These are phyloP conservation scores for Sceloporus undulatus DNA, from an alignment of 2,113 vertebrate genomes.

Conservation along the genomic window DNA sequence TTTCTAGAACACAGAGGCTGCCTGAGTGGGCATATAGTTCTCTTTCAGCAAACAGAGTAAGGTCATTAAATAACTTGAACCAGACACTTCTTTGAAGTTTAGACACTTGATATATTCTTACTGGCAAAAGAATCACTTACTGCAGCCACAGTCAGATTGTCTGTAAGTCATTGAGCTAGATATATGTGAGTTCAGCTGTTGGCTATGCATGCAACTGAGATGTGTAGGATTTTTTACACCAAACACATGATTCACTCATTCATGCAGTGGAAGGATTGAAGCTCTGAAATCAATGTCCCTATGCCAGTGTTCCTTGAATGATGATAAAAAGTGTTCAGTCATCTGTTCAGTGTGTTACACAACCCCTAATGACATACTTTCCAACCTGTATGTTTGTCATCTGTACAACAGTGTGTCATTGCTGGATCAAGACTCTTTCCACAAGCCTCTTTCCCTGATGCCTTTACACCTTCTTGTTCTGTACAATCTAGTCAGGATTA, in stretches of 20 bases:
- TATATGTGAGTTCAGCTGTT: not conserved
- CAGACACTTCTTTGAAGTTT: conserved; percentile 11
- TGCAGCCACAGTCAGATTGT: not conserved
- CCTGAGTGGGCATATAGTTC: not conserved
- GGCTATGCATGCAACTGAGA: not conserved
- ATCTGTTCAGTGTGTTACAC: not conserved
- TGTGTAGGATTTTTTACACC: not conserved
- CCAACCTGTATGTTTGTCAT: not conserved
- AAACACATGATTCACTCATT: not conserved
- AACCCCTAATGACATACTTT: not conserved
- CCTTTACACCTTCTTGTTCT: not conserved
- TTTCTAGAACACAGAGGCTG: conserved; percentile 21
- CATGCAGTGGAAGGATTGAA: not conserved
- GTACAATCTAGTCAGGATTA: not conserved
- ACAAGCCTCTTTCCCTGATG: not conserved
- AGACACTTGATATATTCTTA: conserved; percentile 2
- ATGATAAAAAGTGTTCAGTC: not conserved
- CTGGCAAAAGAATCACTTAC: not conserved
- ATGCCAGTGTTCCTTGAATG: not conserved
- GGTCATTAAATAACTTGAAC: not conserved
- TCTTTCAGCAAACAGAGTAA: conserved; percentile 15
- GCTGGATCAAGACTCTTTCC: not conserved
- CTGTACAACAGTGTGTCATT: not conserved
- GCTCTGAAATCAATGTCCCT: not conserved
- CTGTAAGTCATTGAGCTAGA: conserved; percentile 5